These are phyloP conservation scores for Ictalurus furcatus DNA, from an alignment of 2,113 vertebrate species.

Conservation along the genomic window DNA sequence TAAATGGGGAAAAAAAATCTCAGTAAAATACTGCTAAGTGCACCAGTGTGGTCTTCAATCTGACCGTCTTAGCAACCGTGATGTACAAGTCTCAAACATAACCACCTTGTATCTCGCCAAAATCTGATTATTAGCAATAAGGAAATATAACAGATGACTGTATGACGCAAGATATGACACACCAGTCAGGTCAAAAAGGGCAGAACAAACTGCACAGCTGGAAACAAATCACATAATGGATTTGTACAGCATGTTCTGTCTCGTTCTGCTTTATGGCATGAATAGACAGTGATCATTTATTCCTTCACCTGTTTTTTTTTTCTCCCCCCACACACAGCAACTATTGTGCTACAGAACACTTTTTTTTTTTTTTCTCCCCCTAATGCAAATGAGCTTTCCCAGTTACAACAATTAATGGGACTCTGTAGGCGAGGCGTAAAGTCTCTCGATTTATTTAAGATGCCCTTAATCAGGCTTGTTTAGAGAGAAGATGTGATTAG, in stretches of 20 bases:
- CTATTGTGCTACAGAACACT: background rate
- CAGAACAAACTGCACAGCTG: constrained; percentile 3
- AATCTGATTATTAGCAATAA: background rate
- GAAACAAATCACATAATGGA: background rate
- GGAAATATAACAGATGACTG: background rate
- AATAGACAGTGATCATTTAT: background rate
- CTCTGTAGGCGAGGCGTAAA: too few species aligned
- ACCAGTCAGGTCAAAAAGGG: background rate
- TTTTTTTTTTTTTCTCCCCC: background rate
- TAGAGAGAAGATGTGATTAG: background rate
- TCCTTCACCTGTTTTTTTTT: background rate
- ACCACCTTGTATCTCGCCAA: background rate
- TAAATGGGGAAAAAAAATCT: too few species aligned
- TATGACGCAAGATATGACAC: background rate
- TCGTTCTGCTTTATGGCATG: background rate
- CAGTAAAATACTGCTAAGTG: too few species aligned
- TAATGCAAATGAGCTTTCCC: background rate
- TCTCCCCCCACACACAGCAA: background rate
- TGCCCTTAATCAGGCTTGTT: background rate
- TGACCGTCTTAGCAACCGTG: background rate
- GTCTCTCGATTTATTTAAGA: background rate
- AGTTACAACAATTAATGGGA: background rate
- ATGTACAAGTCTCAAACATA: background rate
- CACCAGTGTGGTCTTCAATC: background rate
- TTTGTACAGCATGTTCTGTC: constrained; percentile 4